Conservation (phyloP, 2,113 vertebrate genomes). For the Rhinolophus ferrumequinum region DNA sequence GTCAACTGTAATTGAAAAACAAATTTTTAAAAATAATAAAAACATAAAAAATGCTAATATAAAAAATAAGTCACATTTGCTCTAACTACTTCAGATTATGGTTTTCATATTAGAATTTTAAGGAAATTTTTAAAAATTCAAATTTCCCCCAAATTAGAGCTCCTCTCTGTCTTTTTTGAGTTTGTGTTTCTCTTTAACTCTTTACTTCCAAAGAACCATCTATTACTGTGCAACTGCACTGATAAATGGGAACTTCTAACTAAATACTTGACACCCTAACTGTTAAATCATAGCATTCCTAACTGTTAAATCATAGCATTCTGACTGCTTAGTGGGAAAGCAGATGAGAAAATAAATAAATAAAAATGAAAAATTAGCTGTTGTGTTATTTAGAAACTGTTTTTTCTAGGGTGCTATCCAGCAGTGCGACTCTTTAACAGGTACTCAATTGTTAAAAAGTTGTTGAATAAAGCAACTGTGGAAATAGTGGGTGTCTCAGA, state of each 20-base stretch:
- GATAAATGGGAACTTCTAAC: background rate
- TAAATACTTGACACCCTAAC: background rate
- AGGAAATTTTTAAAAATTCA: constrained; percentile 30
- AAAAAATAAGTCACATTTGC: background rate
- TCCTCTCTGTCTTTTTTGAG: background rate
- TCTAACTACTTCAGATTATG: background rate
- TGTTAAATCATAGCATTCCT: rapidly evolving
- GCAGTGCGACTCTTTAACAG: background rate
- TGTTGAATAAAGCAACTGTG: background rate
- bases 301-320: rapidly evolving
- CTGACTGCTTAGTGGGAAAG: background rate
- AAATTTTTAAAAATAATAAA: background rate
- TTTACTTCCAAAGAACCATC: background rate
- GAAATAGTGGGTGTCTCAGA: background rate
- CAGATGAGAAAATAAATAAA: background rate
- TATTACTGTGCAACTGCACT: background rate
- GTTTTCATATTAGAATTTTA: background rate
- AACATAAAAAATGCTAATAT: background rate
- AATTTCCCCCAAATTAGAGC: constrained; percentile 48
- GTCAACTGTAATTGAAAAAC: background rate
- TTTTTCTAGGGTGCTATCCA: background rate
- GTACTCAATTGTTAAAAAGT: background rate
- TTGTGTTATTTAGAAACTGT: background rate
- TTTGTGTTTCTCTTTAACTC: background rate
- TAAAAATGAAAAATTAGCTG: background rate